phyloP scores from a whole-genome alignment of 2,113 vertebrate species.

The Aepyceros melampus region DNA sequence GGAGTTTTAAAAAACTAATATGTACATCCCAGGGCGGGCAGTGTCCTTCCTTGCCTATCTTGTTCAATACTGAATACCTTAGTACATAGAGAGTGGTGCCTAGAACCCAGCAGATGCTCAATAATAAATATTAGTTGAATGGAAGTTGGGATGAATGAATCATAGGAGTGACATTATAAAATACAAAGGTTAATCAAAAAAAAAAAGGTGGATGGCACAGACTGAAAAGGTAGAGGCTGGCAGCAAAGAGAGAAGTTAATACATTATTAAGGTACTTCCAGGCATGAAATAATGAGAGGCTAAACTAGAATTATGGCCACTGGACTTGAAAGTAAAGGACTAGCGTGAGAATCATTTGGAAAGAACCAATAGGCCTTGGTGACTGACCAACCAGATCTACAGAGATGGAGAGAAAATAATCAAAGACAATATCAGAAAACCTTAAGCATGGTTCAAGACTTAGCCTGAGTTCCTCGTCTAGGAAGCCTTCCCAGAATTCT shows the following conservation, averaged over 20 bases:
- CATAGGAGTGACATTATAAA: neutral
- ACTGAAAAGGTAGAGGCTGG: neutral
- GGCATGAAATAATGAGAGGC: neutral
- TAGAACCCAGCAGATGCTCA: neutral
- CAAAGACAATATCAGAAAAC: neutral
- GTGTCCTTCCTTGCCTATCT: neutral
- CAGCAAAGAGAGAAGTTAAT: neutral
- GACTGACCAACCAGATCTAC: neutral
- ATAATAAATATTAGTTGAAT: neutral
- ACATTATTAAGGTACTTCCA: neutral
- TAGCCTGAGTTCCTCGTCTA: neutral
- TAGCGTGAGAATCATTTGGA: neutral
- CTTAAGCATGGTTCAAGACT: neutral
- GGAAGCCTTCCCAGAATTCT: neutral
- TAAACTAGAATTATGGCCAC: neutral
- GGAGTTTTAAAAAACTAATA: neutral
- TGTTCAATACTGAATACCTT: neutral
- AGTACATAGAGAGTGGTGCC: neutral
- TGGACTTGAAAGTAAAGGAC: neutral
- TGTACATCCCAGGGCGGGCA: neutral
- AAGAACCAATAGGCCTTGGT: neutral
- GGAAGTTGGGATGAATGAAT: neutral
- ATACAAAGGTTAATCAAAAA: neutral
- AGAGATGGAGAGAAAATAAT: neutral
- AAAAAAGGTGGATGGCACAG: neutral